These are phyloP conservation scores for Eupithecia pulchellata DNA, from an alignment of 2,888 invertebrate species.

Conservation along the genomic window DNA sequence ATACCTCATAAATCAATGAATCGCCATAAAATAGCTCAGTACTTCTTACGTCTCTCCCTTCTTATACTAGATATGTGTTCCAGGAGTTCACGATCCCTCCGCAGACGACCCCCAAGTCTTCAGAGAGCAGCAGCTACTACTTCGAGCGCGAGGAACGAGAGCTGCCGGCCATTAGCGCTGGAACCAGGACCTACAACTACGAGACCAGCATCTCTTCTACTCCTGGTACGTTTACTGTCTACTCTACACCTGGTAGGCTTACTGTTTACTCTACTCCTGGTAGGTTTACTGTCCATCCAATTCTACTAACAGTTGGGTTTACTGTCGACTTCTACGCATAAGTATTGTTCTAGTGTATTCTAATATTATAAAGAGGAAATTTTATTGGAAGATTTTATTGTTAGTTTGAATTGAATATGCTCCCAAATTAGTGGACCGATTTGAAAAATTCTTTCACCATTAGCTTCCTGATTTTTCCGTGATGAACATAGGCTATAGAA, in stretches of 20 bases:
- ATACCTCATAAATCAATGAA: too few species aligned
- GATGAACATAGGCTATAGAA: too few species aligned
- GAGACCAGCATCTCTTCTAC: conserved; percentile 65
- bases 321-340: neutral
- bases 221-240: conserved; percentile 61
- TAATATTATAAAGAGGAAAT: neutral
- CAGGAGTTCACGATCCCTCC: conserved; percentile 80
- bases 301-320: too few species aligned
- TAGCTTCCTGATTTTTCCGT: too few species aligned
- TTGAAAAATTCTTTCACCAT: too few species aligned
- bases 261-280: neutral
- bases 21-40: too few species aligned
- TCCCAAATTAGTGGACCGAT: too few species aligned
- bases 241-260: too few species aligned
- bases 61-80: too few species aligned
- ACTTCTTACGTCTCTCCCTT: too few species aligned
- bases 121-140: conserved; percentile 73
- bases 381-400: neutral
- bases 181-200: conserved; percentile 76
- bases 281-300: neutral
- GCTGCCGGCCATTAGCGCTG: conserved; percentile 67
- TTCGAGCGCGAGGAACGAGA: conserved; percentile 76
- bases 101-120: conserved; percentile 62
- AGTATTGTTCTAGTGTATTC: neutral
- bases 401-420: too few species aligned